Base-by-base conservation (phyloP, 2,888 invertebrate genomes). In the Branchellion lobata region DNA sequence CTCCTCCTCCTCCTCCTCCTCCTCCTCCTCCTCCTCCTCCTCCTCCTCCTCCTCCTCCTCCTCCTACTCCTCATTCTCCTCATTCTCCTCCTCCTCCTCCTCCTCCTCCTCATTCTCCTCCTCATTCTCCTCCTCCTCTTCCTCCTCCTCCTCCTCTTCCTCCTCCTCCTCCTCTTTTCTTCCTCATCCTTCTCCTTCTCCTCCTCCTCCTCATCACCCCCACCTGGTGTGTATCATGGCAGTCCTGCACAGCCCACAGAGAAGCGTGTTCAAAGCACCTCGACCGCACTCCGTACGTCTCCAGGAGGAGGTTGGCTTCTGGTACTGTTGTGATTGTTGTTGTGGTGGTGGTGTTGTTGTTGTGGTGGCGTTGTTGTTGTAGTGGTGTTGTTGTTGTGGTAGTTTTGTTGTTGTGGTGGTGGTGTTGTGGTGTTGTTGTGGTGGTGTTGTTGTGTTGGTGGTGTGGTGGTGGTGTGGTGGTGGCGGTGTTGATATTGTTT, bases 261-360 rank as follows among this genome's bases (percentile, higher is more conserved):
- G 75, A 75, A 53, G 75, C 27, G 31, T 51, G 53, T n/a, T 75
- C 75, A 27, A 75, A 75, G 27, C 75, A 75, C 75, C 40, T 75
- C 24, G 75, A 75, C 14, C 53, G 11, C 27, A 51, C 53, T 14
- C 75, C 75, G 51, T 75, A 75, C 11, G n/a, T 18, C 33, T 75
- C 75, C 27, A 51, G 2, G 21, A 75, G 31, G 27, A 47, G 51
- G n/a, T 75, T 75, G n/a, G 27, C 53, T 53, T 75, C 75, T 51
- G 72, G 29, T 11, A 53, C 36, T 73, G 36, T 27, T 5, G 47
- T 65, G 11, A 24, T 65, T 18, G 65, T 24, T 77, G 61, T 27
- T 77, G 8, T 47, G 47, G 18, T 47, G 47, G 18, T 47, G n/a
- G n/a, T n/a, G n/a, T n/a, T n/a, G n/a, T n/a, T n/a, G n/a, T n/a